Evolutionary conservation across 2,888 invertebrate species (phyloP).

Genomic region (Lagria hirta): DNA sequence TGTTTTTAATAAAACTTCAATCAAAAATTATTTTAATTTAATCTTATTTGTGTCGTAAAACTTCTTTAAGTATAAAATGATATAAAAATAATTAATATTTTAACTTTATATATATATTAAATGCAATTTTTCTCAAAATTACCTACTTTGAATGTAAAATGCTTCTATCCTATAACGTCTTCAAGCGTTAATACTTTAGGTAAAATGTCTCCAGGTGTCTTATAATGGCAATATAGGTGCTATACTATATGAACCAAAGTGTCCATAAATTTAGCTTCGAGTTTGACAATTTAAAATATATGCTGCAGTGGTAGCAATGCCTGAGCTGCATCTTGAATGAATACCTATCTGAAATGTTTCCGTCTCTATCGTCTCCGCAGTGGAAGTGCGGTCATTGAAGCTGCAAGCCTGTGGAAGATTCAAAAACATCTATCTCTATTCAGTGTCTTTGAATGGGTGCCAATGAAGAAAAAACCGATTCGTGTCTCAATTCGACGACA

Average conservation of each 20-base stretch:
- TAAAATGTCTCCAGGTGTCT: constrained; percentile 9
- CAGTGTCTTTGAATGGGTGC: no score
- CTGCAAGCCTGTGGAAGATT: constrained; percentile 16
- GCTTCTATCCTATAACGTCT: no score
- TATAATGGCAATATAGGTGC: constrained; percentile 8
- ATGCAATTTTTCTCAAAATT: no score
- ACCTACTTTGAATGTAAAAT: no score
- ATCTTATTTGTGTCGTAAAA: no score
- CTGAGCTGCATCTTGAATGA: constrained; percentile 16
- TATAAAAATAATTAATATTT: no score
- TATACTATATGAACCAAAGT: constrained; percentile 8
- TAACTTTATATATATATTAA: no score
- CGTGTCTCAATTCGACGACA: constrained; percentile 25
- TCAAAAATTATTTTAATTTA: no score
- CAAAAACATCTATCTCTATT: no score
- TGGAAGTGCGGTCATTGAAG: constrained; percentile 20
- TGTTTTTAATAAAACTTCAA: no score
- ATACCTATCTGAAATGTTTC: constrained; percentile 1
- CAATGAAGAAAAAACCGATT: constrained; percentile 5
- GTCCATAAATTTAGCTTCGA: constrained; percentile 16
- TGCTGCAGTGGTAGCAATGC: constrained; percentile 12
- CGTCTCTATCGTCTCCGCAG: constrained; percentile 5
- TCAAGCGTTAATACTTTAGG: no score
- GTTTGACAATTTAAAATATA: constrained; percentile 17
- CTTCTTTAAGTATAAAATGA: no score